A percentile compares a stretch with the other conserved stretches of the same genome.
phyloP scores from a whole-genome alignment of 1,140 invertebrate genomes.

The Prorops nasuta region DNA sequence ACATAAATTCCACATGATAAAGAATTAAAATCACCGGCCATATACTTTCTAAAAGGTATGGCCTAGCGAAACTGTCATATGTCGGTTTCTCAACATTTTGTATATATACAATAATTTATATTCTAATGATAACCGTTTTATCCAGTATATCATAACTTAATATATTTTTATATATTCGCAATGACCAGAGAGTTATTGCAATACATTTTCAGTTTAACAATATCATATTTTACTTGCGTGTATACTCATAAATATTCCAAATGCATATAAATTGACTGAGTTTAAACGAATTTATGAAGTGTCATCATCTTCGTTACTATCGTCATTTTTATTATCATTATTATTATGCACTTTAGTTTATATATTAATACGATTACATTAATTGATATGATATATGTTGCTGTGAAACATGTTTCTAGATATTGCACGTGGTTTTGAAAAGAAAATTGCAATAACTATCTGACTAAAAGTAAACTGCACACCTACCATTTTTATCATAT shows the following conservation, averaged over 20 bases:
- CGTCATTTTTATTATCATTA: not conserved
- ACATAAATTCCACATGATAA: slow-evolving; percentile 11
- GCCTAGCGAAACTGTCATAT: too few species aligned
- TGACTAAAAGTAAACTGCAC: too few species aligned
- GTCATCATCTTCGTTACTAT: not conserved
- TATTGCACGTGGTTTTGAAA: too few species aligned
- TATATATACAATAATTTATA: slow-evolving; percentile 38
- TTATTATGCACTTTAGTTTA: slow-evolving; percentile 6
- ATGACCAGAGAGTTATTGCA: slow-evolving; percentile 20
- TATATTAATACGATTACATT: slow-evolving; percentile 18
- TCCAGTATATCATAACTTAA: slow-evolving; percentile 20
- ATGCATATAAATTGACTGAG: too few species aligned
- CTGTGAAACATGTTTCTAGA: too few species aligned
- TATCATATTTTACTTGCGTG: not conserved
- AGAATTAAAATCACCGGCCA: slow-evolving; percentile 6
- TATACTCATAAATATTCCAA: not conserved
- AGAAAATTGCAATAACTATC: too few species aligned
- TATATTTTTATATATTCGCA: not conserved
- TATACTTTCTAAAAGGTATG: slow-evolving; percentile 5
- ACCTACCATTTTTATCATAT: too few species aligned
- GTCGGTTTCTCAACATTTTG: slow-evolving; percentile 19
- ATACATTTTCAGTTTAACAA: not conserved
- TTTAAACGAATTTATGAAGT: too few species aligned
- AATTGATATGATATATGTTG: too few species aligned
- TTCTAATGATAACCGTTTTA: slow-evolving; percentile 19